Evolutionary conservation across 1,140 invertebrate species (phyloP), one percentile per base, ranked within the genome.

Genomic region (Orchestia grillus): DNA sequence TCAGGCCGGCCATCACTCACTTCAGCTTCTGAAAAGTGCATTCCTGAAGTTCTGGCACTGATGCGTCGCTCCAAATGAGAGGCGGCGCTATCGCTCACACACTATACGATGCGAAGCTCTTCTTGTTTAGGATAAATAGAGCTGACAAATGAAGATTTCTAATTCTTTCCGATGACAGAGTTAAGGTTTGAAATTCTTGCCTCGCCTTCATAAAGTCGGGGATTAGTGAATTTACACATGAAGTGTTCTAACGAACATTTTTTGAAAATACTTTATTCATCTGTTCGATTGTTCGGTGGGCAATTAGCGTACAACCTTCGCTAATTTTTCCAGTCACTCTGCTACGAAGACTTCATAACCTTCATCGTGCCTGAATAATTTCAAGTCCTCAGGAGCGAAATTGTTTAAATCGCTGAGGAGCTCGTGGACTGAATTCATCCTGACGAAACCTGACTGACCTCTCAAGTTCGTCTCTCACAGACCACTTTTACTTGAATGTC

Each of bases 51-150:
- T 44, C 92, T 94, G 8, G 43, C 36, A 8, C 44, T 44, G 92
- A 44, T 94, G 92, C 11, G 88, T 40, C 92, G 40, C 92, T 94
- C 43, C 92, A 36, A 94, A 94, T 28, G 62, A 77, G 62, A 77
- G 28, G 28, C 62, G 11, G 62, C 11, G 62, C 62, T 77, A 77
- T 77, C 62, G 62, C 62, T 23, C 1, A 8, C 11, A 36, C 28
- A 77, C 62, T 77, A 8, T 77, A 3, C 11, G 15, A 77, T 77
- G 62, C 62, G 11, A 77, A 8, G 62, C 62, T 77, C 15, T 77
- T 15, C 19, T 53, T 77, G 1, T 77, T 77, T 77, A 77, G 62
- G 62, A 3, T 19, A 77, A 77, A 77, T 77, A 36, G 62, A 77
- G 62, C 62, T 77, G 36, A 77, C 62, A 77, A 77, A 23, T 77